These are phyloP conservation scores for Nannospalax galili DNA, from an alignment of 2,113 vertebrate genomes.

Conservation along the genomic window DNA sequence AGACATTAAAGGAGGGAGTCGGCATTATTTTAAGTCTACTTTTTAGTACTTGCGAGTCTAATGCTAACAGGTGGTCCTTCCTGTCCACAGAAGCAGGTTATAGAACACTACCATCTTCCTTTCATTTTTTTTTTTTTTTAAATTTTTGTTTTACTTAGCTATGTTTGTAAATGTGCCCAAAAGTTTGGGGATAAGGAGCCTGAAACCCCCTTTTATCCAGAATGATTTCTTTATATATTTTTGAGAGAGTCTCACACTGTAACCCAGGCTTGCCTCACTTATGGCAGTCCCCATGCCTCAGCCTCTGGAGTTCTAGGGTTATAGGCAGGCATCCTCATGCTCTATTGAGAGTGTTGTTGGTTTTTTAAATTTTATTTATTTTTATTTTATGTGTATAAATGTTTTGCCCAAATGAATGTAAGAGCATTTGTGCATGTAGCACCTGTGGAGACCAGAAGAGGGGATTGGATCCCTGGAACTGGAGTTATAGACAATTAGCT, in stretches of 20 bases:
- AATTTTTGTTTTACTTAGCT: not conserved
- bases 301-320: not conserved
- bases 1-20: slow-evolving; percentile 1
- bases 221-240: not conserved
- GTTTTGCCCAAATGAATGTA: too few relatives aligned
- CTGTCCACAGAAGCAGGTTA: not conserved
- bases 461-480: too few relatives aligned
- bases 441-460: too few relatives aligned
- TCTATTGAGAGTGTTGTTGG: not conserved
- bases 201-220: not conserved
- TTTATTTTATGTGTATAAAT: too few relatives aligned
- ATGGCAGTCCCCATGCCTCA: not conserved
- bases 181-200: slow-evolving; percentile 40
- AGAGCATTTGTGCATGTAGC: too few relatives aligned
- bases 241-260: not conserved
- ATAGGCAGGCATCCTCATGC: not conserved
- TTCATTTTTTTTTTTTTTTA: not conserved
- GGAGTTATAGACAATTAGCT: too few relatives aligned
- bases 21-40: slow-evolving; percentile 35
- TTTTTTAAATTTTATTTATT: too few relatives aligned
- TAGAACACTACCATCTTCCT: not conserved
- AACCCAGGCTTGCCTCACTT: not conserved
- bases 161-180: not conserved
- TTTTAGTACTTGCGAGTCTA: slow-evolving; percentile 1
- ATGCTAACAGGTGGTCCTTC: slow-evolving; percentile 38